A percentile compares a stretch with the other conserved stretches of the same genome.
Evolutionary conservation across 2,888 invertebrate species (phyloP).

Genomic region (Euclidia mi): DNA sequence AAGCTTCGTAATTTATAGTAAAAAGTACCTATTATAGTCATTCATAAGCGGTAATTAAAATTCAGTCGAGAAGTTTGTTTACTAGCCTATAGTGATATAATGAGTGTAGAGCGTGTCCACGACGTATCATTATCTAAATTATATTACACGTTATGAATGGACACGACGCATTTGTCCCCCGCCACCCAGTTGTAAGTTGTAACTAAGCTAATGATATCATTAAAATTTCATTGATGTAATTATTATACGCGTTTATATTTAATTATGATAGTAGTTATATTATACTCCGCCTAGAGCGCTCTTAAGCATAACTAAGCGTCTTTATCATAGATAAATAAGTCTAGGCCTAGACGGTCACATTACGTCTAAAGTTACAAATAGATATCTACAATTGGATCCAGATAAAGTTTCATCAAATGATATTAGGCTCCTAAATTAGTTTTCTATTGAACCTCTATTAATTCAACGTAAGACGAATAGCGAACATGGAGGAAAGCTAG

Average conservation of each 20-base stretch:
- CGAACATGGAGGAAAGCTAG: constrained; percentile 23
- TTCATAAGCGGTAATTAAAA: constrained; percentile 27
- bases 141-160: constrained; percentile 47
- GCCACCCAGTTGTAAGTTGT: constrained; percentile 23
- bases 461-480: constrained; percentile 23
- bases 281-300: too few species aligned
- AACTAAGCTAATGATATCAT: constrained; percentile 42
- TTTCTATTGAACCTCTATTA: constrained; percentile 21
- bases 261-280: constrained; percentile 11
- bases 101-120: constrained; percentile 45
- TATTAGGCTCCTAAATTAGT: constrained; percentile 21
- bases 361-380: constrained; percentile 6
- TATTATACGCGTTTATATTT: constrained; percentile 28
- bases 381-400: constrained; percentile 9
- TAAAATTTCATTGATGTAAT: constrained; percentile 40
- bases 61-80: constrained; percentile 31
- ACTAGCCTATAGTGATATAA: constrained; percentile 31
- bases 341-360: constrained; percentile 1
- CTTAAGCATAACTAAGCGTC: too few species aligned
- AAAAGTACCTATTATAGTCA: too few species aligned
- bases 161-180: constrained; percentile 31
- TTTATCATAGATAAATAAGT: too few species aligned
- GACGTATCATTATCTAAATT: constrained; percentile 47
- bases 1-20: too few species aligned
- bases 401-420: constrained; percentile 8